Evolutionary conservation across 2,113 vertebrate species (phyloP).

Genomic region (Axis porcinus): DNA sequence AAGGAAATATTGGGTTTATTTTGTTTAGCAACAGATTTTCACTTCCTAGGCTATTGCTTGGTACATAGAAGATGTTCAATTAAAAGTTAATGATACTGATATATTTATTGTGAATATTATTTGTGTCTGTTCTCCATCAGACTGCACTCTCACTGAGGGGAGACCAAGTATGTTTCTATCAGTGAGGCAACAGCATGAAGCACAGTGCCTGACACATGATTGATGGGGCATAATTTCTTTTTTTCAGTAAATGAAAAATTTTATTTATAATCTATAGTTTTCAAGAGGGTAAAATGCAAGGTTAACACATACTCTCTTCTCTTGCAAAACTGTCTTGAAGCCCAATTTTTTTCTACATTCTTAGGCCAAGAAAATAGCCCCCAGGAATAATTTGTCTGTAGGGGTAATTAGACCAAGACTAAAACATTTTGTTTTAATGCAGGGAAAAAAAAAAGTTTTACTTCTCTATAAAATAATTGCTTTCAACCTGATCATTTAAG

Average conservation of each 20-base stretch:
- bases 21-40: not conserved
- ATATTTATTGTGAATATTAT: not conserved
- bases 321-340: not conserved
- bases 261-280: not conserved
- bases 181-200: not conserved
- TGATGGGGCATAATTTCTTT: not conserved
- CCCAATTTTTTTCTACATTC: not conserved
- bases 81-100: not conserved
- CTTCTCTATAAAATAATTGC: not conserved
- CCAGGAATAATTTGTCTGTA: not conserved
- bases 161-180: not conserved
- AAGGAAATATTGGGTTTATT: not conserved
- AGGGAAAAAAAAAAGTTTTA: not conserved
- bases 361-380: not conserved
- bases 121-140: not conserved
- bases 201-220: not conserved
- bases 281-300: not conserved
- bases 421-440: not conserved
- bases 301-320: not conserved
- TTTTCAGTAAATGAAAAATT: not conserved
- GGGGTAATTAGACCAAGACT: not conserved
- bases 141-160: not conserved
- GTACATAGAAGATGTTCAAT: not conserved
- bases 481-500: not conserved
- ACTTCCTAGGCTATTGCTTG: not conserved